Evolutionary conservation across 30 jellyfish, hydroid and myxozoan genomes (phyloP).

Genomic region (Nemopilema nomurai): DNA sequence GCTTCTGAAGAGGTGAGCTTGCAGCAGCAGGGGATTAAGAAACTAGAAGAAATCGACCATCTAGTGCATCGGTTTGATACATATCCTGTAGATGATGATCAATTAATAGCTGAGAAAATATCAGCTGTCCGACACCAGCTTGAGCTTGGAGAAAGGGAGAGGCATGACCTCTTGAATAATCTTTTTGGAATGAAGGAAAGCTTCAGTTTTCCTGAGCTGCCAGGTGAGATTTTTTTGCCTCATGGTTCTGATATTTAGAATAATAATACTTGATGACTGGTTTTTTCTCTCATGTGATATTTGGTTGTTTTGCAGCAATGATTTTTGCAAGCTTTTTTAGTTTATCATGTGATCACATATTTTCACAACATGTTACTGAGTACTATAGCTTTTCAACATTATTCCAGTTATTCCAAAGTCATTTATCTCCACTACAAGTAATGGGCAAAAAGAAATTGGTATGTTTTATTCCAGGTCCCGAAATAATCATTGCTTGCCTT

Average conservation of each 20-base stretch:
- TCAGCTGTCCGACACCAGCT: slow-evolving; percentile 76
- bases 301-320: too few species aligned
- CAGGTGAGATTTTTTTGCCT: slow-evolving; percentile 55
- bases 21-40: slow-evolving; percentile 81
- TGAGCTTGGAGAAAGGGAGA: slow-evolving; percentile 90
- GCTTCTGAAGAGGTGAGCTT: slow-evolving; percentile 92
- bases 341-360: too few species aligned
- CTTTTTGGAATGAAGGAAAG: slow-evolving; percentile 77
- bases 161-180: slow-evolving; percentile 70
- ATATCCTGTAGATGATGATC: slow-evolving; percentile 66
- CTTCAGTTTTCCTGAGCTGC: slow-evolving; percentile 52
- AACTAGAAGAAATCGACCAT: slow-evolving; percentile 81
- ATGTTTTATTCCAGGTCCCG: background rate
- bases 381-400: too few species aligned
- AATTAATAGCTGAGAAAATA: slow-evolving; percentile 69
- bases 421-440: too few species aligned
- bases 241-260: too few species aligned
- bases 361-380: too few species aligned
- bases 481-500: background rate
- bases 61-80: slow-evolving; percentile 46
- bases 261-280: too few species aligned
- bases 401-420: too few species aligned
- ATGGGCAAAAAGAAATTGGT: background rate
- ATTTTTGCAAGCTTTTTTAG: too few species aligned
- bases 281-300: too few species aligned